These are phyloP conservation scores for Tapera naevia DNA, from an alignment of 2,797 vertebrate genomes.

Conservation along the genomic window DNA sequence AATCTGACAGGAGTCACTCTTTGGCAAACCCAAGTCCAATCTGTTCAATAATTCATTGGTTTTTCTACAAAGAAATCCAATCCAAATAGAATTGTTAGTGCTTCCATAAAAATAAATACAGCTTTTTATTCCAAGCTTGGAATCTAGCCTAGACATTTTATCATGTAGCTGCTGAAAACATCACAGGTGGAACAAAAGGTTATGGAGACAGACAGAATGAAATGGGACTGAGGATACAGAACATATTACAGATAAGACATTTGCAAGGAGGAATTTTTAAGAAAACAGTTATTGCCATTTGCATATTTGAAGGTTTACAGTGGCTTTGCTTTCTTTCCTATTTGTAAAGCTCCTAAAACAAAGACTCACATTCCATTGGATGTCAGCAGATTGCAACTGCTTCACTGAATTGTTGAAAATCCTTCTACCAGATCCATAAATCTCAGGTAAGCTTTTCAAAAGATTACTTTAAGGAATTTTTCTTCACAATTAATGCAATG, in stretches of 20 bases:
- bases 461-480: not conserved
- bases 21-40: slow-evolving; percentile 21
- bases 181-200: slow-evolving; percentile 15
- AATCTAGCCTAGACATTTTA: slow-evolving; percentile 33
- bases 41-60: slow-evolving; percentile 69
- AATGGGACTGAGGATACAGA: not conserved
- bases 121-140: slow-evolving; percentile 25
- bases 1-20: slow-evolving; percentile 25
- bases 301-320: not conserved
- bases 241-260: not conserved
- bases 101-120: slow-evolving; percentile 31
- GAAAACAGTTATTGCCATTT: not conserved
- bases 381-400: not conserved
- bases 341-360: not conserved
- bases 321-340: not conserved
- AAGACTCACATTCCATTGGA: not conserved
- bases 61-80: slow-evolving; percentile 69
- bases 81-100: slow-evolving; percentile 65
- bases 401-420: not conserved
- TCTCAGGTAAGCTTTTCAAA: not conserved
- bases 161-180: not conserved
- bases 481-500: not conserved
- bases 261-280: not conserved
- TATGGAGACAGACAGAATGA: not conserved
- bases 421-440: not conserved